Percentiles rank a stretch among this genome's conserved stretches.
Evolutionary conservation across 1,140 invertebrate species (phyloP).

Genomic region (Megalopta genalis): DNA sequence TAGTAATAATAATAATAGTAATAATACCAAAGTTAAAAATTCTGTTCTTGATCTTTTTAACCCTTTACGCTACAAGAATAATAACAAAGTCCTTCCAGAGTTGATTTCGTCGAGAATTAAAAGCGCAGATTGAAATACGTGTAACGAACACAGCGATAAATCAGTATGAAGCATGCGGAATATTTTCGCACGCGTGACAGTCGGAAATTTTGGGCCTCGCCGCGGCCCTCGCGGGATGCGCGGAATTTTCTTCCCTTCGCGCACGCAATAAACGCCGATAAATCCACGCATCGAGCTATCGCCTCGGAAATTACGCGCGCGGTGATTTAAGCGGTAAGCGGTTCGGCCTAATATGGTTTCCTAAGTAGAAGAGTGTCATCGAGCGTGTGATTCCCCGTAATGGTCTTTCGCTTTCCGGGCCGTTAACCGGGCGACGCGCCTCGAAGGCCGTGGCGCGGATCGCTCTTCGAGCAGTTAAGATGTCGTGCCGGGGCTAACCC

Average conservation of each 20-base stretch:
- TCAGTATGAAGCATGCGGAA: no score
- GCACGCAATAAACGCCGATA: conserved; percentile 48
- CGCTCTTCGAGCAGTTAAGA: conserved; percentile 47
- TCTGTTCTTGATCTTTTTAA: no score
- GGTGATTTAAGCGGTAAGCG: conserved; percentile 57
- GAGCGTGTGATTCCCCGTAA: conserved; percentile 68
- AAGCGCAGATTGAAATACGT: no score
- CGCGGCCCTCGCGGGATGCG: no score
- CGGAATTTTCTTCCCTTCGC: conserved; percentile 8
- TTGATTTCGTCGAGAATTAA: no score
- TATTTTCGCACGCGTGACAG: no score
- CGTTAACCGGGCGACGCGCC: conserved; percentile 57
- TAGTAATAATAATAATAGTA: no score
- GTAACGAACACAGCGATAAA: no score
- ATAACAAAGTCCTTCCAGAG: no score
- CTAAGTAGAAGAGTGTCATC: conserved; percentile 68
- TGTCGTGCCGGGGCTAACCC: conserved; percentile 13
- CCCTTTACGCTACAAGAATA: no score
- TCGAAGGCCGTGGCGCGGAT: background rate
- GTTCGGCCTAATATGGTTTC: conserved; percentile 66
- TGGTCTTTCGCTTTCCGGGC: conserved; percentile 67
- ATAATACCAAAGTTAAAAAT: no score
- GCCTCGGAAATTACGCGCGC: conserved; percentile 53
- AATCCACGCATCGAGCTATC: conserved; percentile 62
- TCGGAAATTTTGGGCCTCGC: background rate